A percentile compares a stretch with the other conserved stretches of the same genome.
These are phyloP conservation scores for Ochotona curzoniae DNA, from an alignment of 2,113 vertebrate species.

Conservation along the genomic window DNA sequence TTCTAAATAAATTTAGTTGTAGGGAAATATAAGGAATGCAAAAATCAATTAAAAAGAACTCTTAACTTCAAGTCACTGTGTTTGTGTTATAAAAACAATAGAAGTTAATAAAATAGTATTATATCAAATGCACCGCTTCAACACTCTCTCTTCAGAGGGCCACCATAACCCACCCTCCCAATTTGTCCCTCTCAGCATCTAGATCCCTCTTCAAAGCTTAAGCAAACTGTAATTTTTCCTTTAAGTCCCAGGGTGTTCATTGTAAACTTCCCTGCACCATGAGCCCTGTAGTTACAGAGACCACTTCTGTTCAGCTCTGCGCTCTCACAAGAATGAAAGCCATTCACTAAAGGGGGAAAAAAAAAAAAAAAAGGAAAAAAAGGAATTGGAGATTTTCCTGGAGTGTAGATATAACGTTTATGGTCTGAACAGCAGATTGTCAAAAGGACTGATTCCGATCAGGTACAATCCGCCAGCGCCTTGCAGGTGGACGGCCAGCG, in stretches of 20 bases:
- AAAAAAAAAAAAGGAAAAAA: neutral
- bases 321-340: neutral
- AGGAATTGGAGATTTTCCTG: neutral
- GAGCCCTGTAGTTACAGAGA: neutral
- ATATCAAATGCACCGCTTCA: neutral
- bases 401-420: neutral
- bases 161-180: neutral
- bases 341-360: neutral
- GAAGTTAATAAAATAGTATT: neutral
- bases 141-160: neutral
- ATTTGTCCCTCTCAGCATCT: neutral
- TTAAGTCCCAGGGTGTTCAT: neutral
- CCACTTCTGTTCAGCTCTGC: neutral
- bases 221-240: neutral
- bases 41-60: neutral
- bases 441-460: neutral
- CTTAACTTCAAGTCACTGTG: too few species aligned
- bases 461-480: too few species aligned
- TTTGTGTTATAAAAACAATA: neutral
- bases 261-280: neutral
- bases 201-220: neutral
- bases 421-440: neutral
- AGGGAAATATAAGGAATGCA: neutral
- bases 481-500: too few species aligned
- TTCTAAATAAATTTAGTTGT: neutral